Conservation (phyloP, 2,888 invertebrate genomes). For the Invenusta paracnida region DNA sequence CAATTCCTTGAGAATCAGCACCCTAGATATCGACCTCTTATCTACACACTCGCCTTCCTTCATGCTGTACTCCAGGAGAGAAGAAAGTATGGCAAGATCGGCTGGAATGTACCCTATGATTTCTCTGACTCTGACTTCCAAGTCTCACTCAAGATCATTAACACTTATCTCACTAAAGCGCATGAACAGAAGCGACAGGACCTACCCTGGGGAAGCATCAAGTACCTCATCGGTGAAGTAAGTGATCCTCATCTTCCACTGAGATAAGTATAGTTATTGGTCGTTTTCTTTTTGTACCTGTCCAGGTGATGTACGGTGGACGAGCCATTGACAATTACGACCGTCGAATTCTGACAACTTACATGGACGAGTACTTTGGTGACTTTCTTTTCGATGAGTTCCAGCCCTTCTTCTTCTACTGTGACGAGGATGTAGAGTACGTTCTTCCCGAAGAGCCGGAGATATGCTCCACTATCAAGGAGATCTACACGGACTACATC, state of each 20-base stretch:
- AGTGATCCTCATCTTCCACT: too few species aligned
- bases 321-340: conserved; percentile 45
- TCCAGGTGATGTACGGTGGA: conserved; percentile 46
- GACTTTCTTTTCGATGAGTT: conserved; percentile 45
- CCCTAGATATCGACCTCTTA: conserved; percentile 40
- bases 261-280: too few species aligned
- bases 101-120: conserved; percentile 45
- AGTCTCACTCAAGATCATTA: conserved; percentile 40
- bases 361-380: conserved; percentile 46
- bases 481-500: conserved; percentile 42
- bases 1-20: conserved; percentile 34
- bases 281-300: too few species aligned
- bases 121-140: conserved; percentile 46
- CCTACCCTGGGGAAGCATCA: conserved; percentile 44
- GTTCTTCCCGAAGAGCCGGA: conserved; percentile 40
- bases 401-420: conserved; percentile 45
- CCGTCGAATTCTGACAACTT: conserved; percentile 44
- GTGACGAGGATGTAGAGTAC: conserved; percentile 39
- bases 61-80: conserved; percentile 44
- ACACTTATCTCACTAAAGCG: conserved; percentile 44
- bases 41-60: conserved; percentile 44
- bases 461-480: conserved; percentile 32
- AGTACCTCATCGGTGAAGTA: conserved; percentile 44
- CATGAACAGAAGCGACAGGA: conserved; percentile 13
- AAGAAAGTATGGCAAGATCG: conserved; percentile 45